These are phyloP conservation scores for Rousettus leschenaultii DNA, from an alignment of 2,113 vertebrate genomes.

Conservation along the genomic window DNA sequence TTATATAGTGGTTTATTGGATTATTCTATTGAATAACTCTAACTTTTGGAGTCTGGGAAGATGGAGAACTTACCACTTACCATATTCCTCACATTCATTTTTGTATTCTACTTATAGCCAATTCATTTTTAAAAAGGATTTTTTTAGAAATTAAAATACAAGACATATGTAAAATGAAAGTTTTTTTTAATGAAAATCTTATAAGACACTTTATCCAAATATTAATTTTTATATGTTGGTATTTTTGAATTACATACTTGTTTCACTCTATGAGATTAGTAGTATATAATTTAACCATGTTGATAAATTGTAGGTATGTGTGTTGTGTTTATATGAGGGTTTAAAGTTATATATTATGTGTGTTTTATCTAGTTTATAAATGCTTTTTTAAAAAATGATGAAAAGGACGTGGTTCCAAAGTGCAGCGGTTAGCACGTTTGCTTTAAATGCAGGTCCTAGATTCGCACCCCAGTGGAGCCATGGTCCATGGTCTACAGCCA, in stretches of 20 bases:
- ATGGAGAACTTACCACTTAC: not conserved
- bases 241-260: slow-evolving; percentile 22
- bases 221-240: slow-evolving; percentile 22
- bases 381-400: not conserved
- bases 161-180: not conserved
- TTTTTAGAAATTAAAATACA: not conserved
- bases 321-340: not conserved
- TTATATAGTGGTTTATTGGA: not conserved
- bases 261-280: not conserved
- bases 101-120: not conserved
- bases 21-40: not conserved
- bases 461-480: too few relatives aligned
- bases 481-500: too few relatives aligned
- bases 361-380: slow-evolving; percentile 11
- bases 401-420: too few relatives aligned
- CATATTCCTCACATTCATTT: not conserved
- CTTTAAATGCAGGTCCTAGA: too few relatives aligned
- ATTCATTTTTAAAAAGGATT: not conserved
- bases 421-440: too few relatives aligned
- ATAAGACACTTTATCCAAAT: not conserved
- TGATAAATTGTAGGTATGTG: not conserved
- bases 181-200: not conserved
- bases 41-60: not conserved
- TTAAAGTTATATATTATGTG: not conserved
- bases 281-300: slow-evolving; percentile 1